Conservation (phyloP, 2,888 invertebrate genomes). For the Latrodectus elegans region DNA sequence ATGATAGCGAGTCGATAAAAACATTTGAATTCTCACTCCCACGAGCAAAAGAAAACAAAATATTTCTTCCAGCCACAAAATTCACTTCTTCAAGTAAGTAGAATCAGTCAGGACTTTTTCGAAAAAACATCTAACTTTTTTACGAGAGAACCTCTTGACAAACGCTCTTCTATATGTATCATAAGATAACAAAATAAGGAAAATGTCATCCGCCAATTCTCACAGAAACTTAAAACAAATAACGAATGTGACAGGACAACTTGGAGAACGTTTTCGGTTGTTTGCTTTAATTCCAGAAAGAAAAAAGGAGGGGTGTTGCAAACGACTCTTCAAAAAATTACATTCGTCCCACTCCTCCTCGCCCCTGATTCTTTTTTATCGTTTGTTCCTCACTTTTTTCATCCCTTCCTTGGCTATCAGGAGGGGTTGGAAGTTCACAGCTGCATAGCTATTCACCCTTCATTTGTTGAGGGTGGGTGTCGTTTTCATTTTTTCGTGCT, state of each 20-base stretch:
- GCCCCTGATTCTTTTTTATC: not conserved
- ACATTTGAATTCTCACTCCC: no score
- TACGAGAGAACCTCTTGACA: no score
- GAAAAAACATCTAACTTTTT: no score
- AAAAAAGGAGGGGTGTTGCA: slow-evolving; percentile 5
- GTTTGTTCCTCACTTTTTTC: not conserved
- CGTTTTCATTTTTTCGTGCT: not conserved
- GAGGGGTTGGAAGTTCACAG: slow-evolving; percentile 45
- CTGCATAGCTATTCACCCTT: slow-evolving; percentile 58
- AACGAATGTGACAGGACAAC: not conserved
- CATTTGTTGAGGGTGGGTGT: slow-evolving; percentile 45
- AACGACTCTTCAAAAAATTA: not conserved
- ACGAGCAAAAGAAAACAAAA: no score
- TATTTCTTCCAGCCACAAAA: no score
- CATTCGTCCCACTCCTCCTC: not conserved
- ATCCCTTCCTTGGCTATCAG: slow-evolving; percentile 29
- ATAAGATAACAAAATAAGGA: no score
- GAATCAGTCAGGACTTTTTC: no score
- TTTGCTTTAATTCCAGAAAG: slow-evolving; percentile 1
- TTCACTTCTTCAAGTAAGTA: no score
- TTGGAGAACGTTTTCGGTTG: slow-evolving; percentile 1
- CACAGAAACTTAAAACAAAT: not conserved
- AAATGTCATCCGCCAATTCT: not conserved
- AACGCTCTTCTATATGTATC: no score
- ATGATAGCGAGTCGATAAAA: no score